Percentiles rank a stretch among this genome's conserved stretches.
These are phyloP conservation scores for Coryphaenoides rupestris DNA, from an alignment of 2,113 vertebrate species.

Conservation along the genomic window DNA sequence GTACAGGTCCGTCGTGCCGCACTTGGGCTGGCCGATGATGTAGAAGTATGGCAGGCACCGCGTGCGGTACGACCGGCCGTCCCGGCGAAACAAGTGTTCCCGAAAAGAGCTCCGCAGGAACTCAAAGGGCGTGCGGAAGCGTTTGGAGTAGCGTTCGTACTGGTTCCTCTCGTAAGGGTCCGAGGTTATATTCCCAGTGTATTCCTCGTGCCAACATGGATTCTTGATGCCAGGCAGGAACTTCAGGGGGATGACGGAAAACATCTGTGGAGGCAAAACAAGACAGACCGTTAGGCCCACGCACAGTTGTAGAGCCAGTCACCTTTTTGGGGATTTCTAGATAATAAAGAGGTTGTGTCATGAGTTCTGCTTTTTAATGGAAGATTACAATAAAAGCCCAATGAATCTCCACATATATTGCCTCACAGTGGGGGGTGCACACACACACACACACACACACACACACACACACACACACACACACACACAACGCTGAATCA, in stretches of 20 bases:
- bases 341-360: not conserved
- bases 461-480: not conserved
- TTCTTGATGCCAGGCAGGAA: slow-evolving; percentile 87
- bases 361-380: not conserved
- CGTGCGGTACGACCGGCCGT: slow-evolving; percentile 80
- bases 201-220: slow-evolving; percentile 93
- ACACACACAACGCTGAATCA: too few relatives aligned
- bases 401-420: too few relatives aligned
- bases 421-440: too few relatives aligned
- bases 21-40: too few relatives aligned
- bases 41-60: slow-evolving; percentile 93
- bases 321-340: not conserved
- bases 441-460: not conserved
- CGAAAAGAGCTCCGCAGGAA: slow-evolving; percentile 83
- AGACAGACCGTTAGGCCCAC: not conserved
- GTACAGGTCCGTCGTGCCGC: slow-evolving; percentile 93
- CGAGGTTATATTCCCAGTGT: slow-evolving; percentile 74
- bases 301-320: slow-evolving; percentile 14
- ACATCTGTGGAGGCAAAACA: slow-evolving; percentile 79
- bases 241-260: slow-evolving; percentile 84
- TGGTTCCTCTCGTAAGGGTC: slow-evolving; percentile 88
- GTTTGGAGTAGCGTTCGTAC: slow-evolving; percentile 85
- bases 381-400: too few relatives aligned
- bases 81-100: slow-evolving; percentile 77
- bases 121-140: slow-evolving; percentile 86